phyloP scores from a whole-genome alignment of 23 tunicate species.

The Ciona savignyi region DNA sequence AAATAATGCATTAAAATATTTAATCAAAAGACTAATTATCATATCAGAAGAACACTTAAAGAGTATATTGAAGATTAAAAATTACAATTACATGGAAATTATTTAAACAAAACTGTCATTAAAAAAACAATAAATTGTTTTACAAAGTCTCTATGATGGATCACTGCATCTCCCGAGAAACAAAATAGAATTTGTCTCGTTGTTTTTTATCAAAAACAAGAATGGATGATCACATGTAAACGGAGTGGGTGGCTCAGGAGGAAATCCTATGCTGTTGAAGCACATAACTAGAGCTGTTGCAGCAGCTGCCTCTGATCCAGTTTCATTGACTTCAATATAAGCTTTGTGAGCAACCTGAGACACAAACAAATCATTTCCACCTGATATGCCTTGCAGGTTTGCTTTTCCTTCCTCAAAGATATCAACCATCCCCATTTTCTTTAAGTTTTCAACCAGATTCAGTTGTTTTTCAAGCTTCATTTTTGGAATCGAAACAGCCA shows the following conservation, averaged over 20 bases:
- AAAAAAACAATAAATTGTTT: no score
- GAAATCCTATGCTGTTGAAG: conserved; percentile 2
- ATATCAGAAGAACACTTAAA: no score
- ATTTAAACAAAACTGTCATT: no score
- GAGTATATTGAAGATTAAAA: no score
- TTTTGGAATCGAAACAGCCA: conserved; percentile 36
- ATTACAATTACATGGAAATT: no score
- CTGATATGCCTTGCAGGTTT: conserved; percentile 31
- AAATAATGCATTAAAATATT: no score
- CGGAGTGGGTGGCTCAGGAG: no score
- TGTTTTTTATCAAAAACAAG: conserved; percentile 57
- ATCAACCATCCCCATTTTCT: conserved; percentile 27
- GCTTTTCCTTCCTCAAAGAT: conserved; percentile 35
- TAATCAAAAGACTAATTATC: no score
- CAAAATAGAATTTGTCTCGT: conserved; percentile 38
- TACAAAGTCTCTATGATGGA: no score
- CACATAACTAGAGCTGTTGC: conserved; percentile 43
- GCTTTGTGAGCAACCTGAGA: conserved; percentile 62
- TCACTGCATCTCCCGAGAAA: no score
- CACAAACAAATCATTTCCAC: conserved; percentile 21
- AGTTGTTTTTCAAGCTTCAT: conserved; percentile 36
- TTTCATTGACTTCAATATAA: conserved; percentile 68
- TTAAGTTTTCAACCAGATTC: conserved; percentile 15
- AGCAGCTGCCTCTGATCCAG: conserved; percentile 90
- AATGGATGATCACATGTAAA: conserved; percentile 82